Conservation (phyloP, 2,888 invertebrate species). For the Orthonevra nobilis region DNA sequence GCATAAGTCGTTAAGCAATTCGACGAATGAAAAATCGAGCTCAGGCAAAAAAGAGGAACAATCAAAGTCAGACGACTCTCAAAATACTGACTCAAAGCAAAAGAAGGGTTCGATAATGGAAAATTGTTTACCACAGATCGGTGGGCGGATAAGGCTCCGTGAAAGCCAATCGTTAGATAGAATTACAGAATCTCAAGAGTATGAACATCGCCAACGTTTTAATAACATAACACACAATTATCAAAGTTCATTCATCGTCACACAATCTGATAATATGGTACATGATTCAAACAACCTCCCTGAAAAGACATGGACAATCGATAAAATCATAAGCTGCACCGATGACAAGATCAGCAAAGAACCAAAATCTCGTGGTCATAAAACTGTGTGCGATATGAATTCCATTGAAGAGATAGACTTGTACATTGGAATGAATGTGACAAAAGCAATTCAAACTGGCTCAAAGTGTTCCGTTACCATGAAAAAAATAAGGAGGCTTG, state of each 20-base stretch:
- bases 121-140: slow-evolving; percentile 81
- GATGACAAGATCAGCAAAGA: slow-evolving; percentile 51
- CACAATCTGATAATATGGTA: slow-evolving; percentile 43
- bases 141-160: slow-evolving; percentile 85
- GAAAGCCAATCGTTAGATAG: slow-evolving; percentile 92
- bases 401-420: slow-evolving; percentile 79
- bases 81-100: slow-evolving; percentile 75
- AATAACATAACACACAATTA: slow-evolving; percentile 72
- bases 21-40: slow-evolving; percentile 73
- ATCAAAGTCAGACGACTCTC: slow-evolving; percentile 76
- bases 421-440: slow-evolving; percentile 78
- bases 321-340: slow-evolving; percentile 60
- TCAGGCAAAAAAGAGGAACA: slow-evolving; percentile 77
- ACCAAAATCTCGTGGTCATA: slow-evolving; percentile 72
- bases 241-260: slow-evolving; percentile 60
- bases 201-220: slow-evolving; percentile 76
- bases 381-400: slow-evolving; percentile 78
- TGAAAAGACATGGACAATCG: slow-evolving; percentile 43
- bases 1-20: slow-evolving; percentile 75
- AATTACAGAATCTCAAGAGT: slow-evolving; percentile 92
- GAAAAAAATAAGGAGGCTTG: slow-evolving; percentile 84
- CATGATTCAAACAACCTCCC: slow-evolving; percentile 75
- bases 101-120: slow-evolving; percentile 69
- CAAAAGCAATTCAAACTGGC: slow-evolving; percentile 78
- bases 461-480: slow-evolving; percentile 79